Percentiles rank a stretch among this genome's conserved stretches.
These are phyloP conservation scores for Chaetodon auriga DNA, from an alignment of 2,113 vertebrate species.

Conservation along the genomic window DNA sequence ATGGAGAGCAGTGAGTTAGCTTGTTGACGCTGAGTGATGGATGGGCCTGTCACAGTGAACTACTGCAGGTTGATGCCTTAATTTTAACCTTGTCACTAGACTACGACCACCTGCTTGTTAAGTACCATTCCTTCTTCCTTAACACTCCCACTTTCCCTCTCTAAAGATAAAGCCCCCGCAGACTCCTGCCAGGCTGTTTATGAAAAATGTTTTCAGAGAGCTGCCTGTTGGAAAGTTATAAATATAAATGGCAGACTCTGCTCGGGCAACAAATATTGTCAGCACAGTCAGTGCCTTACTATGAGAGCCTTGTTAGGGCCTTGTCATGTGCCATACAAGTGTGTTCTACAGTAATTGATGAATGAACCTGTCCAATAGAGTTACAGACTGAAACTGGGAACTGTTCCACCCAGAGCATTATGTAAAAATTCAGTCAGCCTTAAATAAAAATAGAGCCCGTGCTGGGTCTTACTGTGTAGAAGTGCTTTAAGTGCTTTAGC, in stretches of 20 bases:
- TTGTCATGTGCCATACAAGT: neutral
- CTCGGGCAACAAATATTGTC: neutral
- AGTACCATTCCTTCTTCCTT: neutral
- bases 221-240: no score
- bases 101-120: neutral
- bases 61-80: conserved; percentile 19
- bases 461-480: neutral
- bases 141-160: neutral
- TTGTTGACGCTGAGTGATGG: neutral
- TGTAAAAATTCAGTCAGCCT: neutral
- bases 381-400: neutral
- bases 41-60: conserved; percentile 1
- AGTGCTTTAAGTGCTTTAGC: neutral
- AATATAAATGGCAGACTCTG: neutral
- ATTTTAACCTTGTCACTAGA: conserved; percentile 12
- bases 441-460: neutral
- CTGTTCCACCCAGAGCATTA: conserved; percentile 3
- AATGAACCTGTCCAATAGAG: neutral
- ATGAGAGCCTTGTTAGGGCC: neutral
- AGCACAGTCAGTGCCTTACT: neutral
- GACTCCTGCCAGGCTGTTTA: neutral
- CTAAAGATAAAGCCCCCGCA: neutral
- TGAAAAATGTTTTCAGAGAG: neutral
- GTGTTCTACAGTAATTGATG: neutral
- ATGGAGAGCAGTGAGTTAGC: neutral